Evolutionary conservation across 2,113 vertebrate genomes (phyloP).

Genomic region (Camarhynchus parvulus): DNA sequence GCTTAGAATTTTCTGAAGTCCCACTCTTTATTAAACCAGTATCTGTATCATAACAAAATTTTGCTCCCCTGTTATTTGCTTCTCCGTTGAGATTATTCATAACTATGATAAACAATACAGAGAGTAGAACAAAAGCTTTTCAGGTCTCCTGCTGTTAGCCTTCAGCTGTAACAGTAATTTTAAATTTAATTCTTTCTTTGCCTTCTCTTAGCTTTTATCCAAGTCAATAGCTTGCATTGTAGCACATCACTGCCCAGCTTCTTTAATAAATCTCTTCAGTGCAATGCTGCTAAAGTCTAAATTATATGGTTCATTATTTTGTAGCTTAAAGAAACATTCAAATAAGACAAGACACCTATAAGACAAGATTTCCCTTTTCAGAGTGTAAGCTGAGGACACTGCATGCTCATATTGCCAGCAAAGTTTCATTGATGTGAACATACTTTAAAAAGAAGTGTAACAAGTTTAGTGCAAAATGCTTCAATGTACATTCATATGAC

Average conservation of each 20-base stretch:
- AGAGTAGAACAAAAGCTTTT: background rate
- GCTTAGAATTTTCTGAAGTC: background rate
- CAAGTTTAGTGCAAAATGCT: background rate
- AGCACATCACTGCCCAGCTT: background rate
- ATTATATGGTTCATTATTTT: background rate
- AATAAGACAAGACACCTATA: background rate
- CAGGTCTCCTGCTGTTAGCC: background rate
- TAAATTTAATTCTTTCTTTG: background rate
- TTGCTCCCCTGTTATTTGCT: background rate
- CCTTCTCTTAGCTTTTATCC: background rate
- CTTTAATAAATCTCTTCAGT: background rate
- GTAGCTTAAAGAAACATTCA: background rate
- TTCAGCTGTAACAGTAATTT: background rate
- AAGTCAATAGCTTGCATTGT: background rate
- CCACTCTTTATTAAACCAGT: background rate
- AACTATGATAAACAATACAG: background rate
- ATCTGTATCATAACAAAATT: background rate
- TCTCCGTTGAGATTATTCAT: background rate
- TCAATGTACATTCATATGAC: background rate
- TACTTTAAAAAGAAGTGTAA: background rate
- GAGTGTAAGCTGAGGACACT: background rate
- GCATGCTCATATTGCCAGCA: background rate
- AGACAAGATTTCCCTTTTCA: background rate
- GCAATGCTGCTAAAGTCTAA: background rate
- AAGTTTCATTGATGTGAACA: background rate